Percentiles rank a stretch among this genome's conserved stretches.
Conservation (phyloP, 2,113 vertebrate genomes). For the Puma concolor region DNA sequence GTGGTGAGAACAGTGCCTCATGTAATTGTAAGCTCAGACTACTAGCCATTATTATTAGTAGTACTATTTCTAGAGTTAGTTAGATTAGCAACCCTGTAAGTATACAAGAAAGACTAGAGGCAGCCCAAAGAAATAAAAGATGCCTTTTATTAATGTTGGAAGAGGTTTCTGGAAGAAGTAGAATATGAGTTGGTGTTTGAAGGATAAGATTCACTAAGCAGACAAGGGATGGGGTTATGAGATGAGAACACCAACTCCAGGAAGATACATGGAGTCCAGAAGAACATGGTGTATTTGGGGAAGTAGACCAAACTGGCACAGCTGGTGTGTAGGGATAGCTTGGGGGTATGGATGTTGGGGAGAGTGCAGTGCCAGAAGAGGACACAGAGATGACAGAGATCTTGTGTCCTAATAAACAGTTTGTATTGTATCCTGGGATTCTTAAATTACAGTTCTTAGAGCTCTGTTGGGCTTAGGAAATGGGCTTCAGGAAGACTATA, state of each 20-base stretch:
- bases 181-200: not conserved
- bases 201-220: not conserved
- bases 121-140: not conserved
- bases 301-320: not conserved
- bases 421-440: not conserved
- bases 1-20: not conserved
- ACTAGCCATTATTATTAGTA: not conserved
- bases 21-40: not conserved
- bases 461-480: not conserved
- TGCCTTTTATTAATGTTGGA: not conserved
- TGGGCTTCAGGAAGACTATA: not conserved
- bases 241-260: not conserved
- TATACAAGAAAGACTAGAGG: not conserved
- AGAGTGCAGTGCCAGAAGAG: not conserved
- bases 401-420: not conserved
- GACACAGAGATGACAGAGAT: not conserved
- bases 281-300: not conserved
- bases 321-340: not conserved
- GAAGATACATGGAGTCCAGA: not conserved
- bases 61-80: not conserved
- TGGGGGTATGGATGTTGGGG: not conserved
- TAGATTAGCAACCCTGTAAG: not conserved
- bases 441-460: not conserved
- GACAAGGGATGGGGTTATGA: not conserved
- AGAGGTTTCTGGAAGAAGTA: not conserved